Conservation (phyloP, 2,888 invertebrate genomes). For the Xestia c-nigrum region DNA sequence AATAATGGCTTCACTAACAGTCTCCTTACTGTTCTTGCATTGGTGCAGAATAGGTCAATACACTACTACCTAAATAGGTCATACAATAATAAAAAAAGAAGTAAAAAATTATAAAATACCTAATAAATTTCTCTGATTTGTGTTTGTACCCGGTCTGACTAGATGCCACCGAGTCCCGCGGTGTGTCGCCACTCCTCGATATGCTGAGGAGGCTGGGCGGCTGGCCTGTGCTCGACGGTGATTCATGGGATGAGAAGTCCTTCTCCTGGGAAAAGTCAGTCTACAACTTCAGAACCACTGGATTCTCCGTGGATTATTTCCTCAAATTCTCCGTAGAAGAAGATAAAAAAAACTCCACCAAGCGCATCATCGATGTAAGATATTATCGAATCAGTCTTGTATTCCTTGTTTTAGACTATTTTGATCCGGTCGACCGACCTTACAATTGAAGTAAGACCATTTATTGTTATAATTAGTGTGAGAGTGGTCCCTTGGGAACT, state of each 20-base stretch:
- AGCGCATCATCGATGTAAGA: conserved; percentile 95
- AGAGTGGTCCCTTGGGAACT: conserved; percentile 25
- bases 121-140: background rate
- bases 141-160: background rate
- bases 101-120: too few relatives aligned
- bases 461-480: conserved; percentile 46
- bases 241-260: conserved; percentile 92
- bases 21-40: too few relatives aligned
- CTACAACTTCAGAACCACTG: conserved; percentile 94
- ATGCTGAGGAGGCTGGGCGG: conserved; percentile 95
- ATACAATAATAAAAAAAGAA: too few relatives aligned
- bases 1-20: too few relatives aligned
- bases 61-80: too few relatives aligned
- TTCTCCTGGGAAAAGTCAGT: conserved; percentile 96
- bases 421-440: conserved; percentile 73
- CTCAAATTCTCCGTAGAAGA: conserved; percentile 97
- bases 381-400: conserved; percentile 9
- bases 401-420: conserved; percentile 25
- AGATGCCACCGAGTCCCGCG: conserved; percentile 96
- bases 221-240: conserved; percentile 97
- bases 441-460: conserved; percentile 36
- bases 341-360: conserved; percentile 97
- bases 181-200: conserved; percentile 93
- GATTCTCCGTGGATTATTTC: conserved; percentile 97
- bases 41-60: too few relatives aligned